phyloP scores from a whole-genome alignment of 2,888 invertebrate species.

The Chaetogeoica ovagalla region DNA sequence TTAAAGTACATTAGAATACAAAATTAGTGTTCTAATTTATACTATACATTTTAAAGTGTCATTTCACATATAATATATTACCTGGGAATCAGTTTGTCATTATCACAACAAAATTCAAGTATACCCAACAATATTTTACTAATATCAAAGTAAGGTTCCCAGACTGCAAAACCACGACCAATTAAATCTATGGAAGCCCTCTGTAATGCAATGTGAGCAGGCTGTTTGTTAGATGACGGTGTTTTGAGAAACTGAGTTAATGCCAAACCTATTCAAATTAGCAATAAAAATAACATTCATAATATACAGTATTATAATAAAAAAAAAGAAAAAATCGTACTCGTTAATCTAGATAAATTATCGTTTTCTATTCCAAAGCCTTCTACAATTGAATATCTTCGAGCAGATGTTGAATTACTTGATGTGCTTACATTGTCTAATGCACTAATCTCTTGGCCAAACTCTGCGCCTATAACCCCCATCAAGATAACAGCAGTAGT shows the following conservation, averaged over 20 bases:
- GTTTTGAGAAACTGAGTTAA: constrained; percentile 88
- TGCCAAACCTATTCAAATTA: constrained; percentile 69
- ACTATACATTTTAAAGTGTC: no score
- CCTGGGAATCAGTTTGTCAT: constrained; percentile 85
- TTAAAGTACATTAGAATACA: constrained; percentile 41
- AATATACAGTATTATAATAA: neutral
- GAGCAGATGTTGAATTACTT: constrained; percentile 57
- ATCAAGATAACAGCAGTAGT: constrained; percentile 95
- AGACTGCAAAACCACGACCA: constrained; percentile 96
- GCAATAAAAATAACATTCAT: constrained; percentile 26
- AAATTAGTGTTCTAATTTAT: neutral
- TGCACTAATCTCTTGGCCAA: constrained; percentile 83
- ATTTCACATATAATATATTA: constrained; percentile 55
- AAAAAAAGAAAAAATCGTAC: constrained; percentile 60
- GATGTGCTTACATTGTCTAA: constrained; percentile 55
- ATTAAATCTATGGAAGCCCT: constrained; percentile 96
- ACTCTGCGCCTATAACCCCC: constrained; percentile 97
- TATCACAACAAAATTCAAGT: constrained; percentile 90
- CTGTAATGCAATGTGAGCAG: constrained; percentile 88
- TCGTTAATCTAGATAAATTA: constrained; percentile 86
- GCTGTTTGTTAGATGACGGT: constrained; percentile 80
- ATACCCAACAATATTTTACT: constrained; percentile 84
- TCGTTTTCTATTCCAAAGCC: constrained; percentile 85
- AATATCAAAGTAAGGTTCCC: constrained; percentile 97
- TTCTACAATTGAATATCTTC: constrained; percentile 82